Evolutionary conservation across 2,888 invertebrate species (phyloP), one percentile per base, ranked within the genome.

Genomic region (Ernsta delagoae): DNA sequence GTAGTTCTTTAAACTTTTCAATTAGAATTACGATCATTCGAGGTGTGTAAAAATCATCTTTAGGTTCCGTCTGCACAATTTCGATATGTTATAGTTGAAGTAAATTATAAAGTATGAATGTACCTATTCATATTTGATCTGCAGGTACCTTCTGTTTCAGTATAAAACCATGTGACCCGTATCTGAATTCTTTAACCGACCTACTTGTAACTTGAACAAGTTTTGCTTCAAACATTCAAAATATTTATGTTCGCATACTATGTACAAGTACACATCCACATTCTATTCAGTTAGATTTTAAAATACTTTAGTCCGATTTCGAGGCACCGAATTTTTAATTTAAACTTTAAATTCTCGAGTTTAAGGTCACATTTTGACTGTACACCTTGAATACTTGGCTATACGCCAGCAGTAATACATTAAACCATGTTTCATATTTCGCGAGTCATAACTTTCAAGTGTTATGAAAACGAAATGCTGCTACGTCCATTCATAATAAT

Each of bases 361-460:
- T 16, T 41, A 62, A 11, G 16, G 53, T 31, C 39, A 39, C 34
- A 53, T 16, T 53, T 53, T n/a, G 39, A 1, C 8, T 62, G 56
- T 56, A 8, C 7, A 45, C 12, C 36, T 5, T 36, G 36, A 4
- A 36, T 36, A 36, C 5, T 36, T 62, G 62, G 62, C 50, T 39
- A 7, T 16, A 39, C 16, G 62, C 62, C 62, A 62, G 39, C 3
- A 31, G 48, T 12, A 61, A 48, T 61, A 61, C 34, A 61, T 61
- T 61, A 61, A 34, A 6, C 48, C 7, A 61, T 61, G 36, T 61
- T 31, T 61, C 61, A 61, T 48, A 61, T 61, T 54, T 24, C 12
- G 61, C 31, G 61, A 48, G 48, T 61, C 45, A 45, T 61, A 61
- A 61, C 48, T 61, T 61, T 48, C 34, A 34, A 31, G 43, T n/a